A percentile compares a stretch with the other conserved stretches of the same genome.
These are phyloP conservation scores for Heteromurus nitidus DNA, from an alignment of 2,888 invertebrate genomes.

Conservation along the genomic window DNA sequence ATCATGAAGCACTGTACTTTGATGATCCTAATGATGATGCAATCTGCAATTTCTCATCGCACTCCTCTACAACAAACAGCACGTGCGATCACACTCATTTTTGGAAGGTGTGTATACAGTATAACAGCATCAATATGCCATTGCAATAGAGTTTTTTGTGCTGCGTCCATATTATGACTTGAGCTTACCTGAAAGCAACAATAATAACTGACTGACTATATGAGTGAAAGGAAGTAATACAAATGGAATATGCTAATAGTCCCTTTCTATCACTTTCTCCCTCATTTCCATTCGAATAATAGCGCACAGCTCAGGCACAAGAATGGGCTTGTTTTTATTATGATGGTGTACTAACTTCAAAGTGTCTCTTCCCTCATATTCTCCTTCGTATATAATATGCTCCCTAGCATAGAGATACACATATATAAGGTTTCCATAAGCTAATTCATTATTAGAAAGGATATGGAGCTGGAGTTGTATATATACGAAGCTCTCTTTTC, in stretches of 20 bases:
- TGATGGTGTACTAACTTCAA: constrained; percentile 16
- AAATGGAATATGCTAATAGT: constrained; percentile 45
- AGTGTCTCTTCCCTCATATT: constrained; percentile 17
- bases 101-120: too few relatives aligned
- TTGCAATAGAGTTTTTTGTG: too few relatives aligned
- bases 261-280: constrained; percentile 20
- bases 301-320: neutral
- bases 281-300: constrained; percentile 9
- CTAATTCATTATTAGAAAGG: constrained; percentile 53
- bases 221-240: constrained; percentile 14
- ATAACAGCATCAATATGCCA: too few relatives aligned
- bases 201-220: neutral
- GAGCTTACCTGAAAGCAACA: constrained; percentile 14
- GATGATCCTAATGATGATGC: neutral
- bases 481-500: constrained; percentile 2
- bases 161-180: too few relatives aligned
- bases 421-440: constrained; percentile 10
- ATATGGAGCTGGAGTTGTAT: too few relatives aligned
- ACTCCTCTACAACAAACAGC: too few relatives aligned
- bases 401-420: neutral
- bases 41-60: neutral
- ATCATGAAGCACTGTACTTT: too few relatives aligned
- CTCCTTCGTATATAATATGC: too few relatives aligned
- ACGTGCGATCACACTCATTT: too few relatives aligned
- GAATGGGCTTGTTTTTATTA: constrained; percentile 7